Base-by-base conservation (phyloP, 2,113 vertebrate genomes). In the Indicator maculatus region DNA sequence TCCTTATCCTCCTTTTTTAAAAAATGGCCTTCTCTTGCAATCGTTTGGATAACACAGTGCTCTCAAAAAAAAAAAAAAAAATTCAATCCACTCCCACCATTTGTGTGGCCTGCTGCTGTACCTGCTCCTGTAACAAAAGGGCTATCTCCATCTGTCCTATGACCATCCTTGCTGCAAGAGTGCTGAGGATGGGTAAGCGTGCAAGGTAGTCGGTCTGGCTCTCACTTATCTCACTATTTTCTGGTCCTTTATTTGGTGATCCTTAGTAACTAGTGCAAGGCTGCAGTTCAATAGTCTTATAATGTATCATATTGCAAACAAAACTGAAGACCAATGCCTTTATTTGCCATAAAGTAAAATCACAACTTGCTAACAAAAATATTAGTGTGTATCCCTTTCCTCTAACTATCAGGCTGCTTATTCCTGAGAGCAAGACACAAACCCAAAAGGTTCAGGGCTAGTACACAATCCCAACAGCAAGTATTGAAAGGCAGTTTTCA, bases 141-240 rank as follows among this genome's bases (percentile, higher is more conserved):
- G 26, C 41, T 6, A 13, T 38, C 24, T 41, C 47, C 93, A 11
- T 50, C 28, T 53, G 26, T 76, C 64, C 39, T 31, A 9, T 64
- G 19, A 16, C 30, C 23, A 9, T 56, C 36, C 24, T n/a, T 90
- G 41, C 61, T 72, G 23, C 47, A 63, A 20, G 58, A 60, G 44
- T 19, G 16, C 31, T 27, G 19, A 67, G 16, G 21, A 72, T 6
- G 24, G 24, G 15, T 55, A 50, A 16, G 30, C 20, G 65, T 2
- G 4, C 16, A 50, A 15, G 13, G 19, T 21, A 41, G 11, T 33
- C 30, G 60, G 56, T 1, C 12, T 44, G 27, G 4, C 26, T 60
- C 1, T 24, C 33, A 6, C 2, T 52, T 75, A 4, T 72, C n/a
- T 93, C 0, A 0, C 38, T 21, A 2, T 56, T 38, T 76, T 74